Evolutionary conservation across 2,797 vertebrate species (phyloP), one percentile per base, ranked within the genome.

Genomic region (Danio albolineatus): DNA sequence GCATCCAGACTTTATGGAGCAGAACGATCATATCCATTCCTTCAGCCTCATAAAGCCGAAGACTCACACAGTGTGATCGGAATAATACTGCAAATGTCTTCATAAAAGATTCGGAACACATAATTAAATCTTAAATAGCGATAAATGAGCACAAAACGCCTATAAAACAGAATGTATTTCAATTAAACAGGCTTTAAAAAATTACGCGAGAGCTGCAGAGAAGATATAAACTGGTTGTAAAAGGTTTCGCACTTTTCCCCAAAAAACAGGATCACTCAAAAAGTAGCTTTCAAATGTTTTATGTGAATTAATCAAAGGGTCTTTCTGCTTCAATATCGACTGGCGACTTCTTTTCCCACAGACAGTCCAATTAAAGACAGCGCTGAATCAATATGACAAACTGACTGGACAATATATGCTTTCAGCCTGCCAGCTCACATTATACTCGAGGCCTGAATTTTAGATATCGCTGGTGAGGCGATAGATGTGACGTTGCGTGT

Each of bases 381-480:
- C 56, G 6, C 46, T 65, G 53, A 87, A 87, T 88, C 86, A 88
- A 80, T 83, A 80, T 60, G 44, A 66, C 43, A 7, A 36, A 79
- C 64, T 76, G 78, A 86, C 81, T 51, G 44, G 17, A 74, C 38
- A 67, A 88, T 51, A 71, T 41, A 80, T 38, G 57, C 62, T 56
- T 76, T 82, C 49, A 86, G 78, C 85, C 80, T 72, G 82, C 80
- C 77, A 74, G 38, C 82, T 85, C 75, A 78, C 76, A 85, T 88
- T 62, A 85, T 48, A 21, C 80, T 78, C 60, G 73, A 71, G 10
- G 43, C n/a, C 21, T 81, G 60, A 36, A 51, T 76, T 72, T 13
- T 28, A 72, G n/a, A 66, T 17, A 76, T 71, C 36, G 17, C 60
- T 43, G 56, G 43, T 60, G 49, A 56, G 38, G 49, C 41, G 36